Evolutionary conservation across 2,797 vertebrate species (phyloP).

Genomic region (Leptatherina wallacei): DNA sequence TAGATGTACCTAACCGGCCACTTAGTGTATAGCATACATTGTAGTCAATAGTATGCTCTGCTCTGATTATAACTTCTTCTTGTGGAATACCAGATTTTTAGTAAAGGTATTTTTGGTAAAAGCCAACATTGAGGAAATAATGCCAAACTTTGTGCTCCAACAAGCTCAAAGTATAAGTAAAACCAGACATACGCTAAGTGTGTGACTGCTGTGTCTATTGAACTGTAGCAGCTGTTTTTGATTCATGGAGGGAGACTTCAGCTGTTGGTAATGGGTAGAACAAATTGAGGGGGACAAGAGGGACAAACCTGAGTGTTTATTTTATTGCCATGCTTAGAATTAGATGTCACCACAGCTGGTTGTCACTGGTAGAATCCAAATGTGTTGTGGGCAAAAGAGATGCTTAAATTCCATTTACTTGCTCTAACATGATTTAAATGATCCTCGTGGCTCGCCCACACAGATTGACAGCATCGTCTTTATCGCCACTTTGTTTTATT

Average conservation of each 20-base stretch:
- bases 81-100: no score
- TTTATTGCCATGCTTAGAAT: conserved; percentile 66
- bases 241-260: conserved; percentile 21
- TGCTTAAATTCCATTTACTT: conserved; percentile 65
- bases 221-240: not conserved
- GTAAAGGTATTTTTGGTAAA: no score
- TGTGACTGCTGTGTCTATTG: no score
- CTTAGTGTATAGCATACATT: no score
- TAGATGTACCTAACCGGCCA: no score
- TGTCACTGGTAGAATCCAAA: conserved; percentile 60
- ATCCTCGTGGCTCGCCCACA: conserved; percentile 53
- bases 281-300: conserved; percentile 75
- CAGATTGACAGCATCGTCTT: conserved; percentile 76
- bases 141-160: no score
- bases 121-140: no score
- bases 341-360: conserved; percentile 54
- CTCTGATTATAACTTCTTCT: no score
- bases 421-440: conserved; percentile 68
- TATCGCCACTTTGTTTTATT: conserved; percentile 75
- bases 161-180: no score
- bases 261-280: conserved; percentile 48
- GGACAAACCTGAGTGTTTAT: conserved; percentile 73
- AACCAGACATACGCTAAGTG: no score
- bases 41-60: no score
- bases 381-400: conserved; percentile 56